Percentiles rank a stretch among this genome's conserved stretches.
Conservation (phyloP, 2,888 invertebrate species). For the Athetis lepigone region DNA sequence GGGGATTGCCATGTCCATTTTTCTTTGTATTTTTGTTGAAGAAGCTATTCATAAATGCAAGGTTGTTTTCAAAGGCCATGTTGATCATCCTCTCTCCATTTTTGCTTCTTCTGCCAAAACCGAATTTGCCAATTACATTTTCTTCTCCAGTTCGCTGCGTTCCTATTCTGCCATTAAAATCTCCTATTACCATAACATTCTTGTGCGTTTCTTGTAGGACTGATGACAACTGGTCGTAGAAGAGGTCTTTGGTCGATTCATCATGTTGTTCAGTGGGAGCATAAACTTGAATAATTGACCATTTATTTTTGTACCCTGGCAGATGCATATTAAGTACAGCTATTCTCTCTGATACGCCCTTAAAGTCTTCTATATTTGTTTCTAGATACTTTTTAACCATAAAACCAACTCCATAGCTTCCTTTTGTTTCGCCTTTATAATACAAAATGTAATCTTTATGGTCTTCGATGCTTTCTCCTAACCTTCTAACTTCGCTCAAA, state of each 20-base stretch:
- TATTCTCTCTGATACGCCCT: conserved; percentile 17
- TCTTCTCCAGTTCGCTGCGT: not conserved
- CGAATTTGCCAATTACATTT: conserved; percentile 8
- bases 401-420: conserved; percentile 5
- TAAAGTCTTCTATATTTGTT: conserved; percentile 7
- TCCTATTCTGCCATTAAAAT: conserved; percentile 9
- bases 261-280: too few species aligned
- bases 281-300: conserved; percentile 7
- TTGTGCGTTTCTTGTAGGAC: too few species aligned
- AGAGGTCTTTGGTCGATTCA: too few species aligned
- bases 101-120: too few species aligned
- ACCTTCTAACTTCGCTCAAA: too few species aligned
- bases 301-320: conserved; percentile 4
- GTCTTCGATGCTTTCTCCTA: not conserved
- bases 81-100: conserved; percentile 10
- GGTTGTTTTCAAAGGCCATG: conserved; percentile 1
- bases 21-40: too few species aligned
- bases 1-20: too few species aligned
- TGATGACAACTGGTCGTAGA: too few species aligned
- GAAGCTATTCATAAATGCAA: conserved; percentile 5
- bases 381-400: conserved; percentile 11
- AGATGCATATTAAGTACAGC: conserved; percentile 7
- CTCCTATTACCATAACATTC: not conserved
- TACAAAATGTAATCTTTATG: not conserved
- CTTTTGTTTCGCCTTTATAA: conserved; percentile 6